phyloP scores from a whole-genome alignment of 2,113 vertebrate genomes.

The Myocastor coypus region DNA sequence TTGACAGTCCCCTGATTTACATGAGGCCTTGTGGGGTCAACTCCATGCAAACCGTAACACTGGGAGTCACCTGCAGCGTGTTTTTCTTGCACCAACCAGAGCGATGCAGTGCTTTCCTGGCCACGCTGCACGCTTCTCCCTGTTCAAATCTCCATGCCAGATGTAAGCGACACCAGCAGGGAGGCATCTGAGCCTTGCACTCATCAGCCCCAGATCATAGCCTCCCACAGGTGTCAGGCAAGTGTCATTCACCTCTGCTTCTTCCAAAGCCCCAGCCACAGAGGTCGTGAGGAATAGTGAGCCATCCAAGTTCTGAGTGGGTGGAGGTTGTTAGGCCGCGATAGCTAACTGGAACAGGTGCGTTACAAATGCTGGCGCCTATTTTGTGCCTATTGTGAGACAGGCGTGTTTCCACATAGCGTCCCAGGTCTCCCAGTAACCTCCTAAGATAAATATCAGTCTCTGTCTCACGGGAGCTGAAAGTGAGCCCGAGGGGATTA shows the following conservation, averaged over 20 bases:
- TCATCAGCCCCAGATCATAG: not conserved
- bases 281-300: not conserved
- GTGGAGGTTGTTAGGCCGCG: not conserved
- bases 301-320: not conserved
- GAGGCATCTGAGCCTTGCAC: not conserved
- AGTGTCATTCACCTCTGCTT: not conserved
- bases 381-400: not conserved
- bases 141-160: not conserved
- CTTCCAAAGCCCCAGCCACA: not conserved
- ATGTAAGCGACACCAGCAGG: not conserved
- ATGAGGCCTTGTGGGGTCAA: too few relatives aligned
- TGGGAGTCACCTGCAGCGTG: not conserved
- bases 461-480: not conserved
- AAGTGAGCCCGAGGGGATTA: not conserved
- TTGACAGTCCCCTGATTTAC: too few relatives aligned
- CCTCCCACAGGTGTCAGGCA: not conserved
- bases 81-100: not conserved
- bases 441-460: slow-evolving; percentile 34
- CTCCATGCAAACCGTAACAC: too few relatives aligned
- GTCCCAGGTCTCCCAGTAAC: not conserved
- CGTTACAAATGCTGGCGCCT: not conserved
- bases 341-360: not conserved
- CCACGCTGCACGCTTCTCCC: not conserved
- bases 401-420: not conserved
- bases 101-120: not conserved